phyloP scores from a whole-genome alignment of 2,113 vertebrate species.

The Mus musculus region DNA sequence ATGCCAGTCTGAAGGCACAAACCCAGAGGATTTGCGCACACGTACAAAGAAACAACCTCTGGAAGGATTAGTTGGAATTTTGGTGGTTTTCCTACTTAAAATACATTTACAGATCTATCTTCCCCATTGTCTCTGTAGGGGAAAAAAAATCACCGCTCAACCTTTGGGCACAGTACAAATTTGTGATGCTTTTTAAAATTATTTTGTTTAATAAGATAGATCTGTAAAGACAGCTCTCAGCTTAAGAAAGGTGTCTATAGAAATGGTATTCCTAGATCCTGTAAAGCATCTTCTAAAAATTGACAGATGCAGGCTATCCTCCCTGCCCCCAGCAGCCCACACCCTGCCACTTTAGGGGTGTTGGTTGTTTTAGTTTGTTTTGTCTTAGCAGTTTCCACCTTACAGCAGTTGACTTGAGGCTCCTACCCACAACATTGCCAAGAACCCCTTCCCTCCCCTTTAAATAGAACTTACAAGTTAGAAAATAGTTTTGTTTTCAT shows the following conservation, averaged over 20 bases:
- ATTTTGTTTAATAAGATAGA: constrained; percentile 88
- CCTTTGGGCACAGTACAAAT: constrained; percentile 94
- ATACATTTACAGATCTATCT: constrained; percentile 80
- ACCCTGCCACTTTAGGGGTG: constrained; percentile 81
- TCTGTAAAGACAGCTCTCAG: constrained; percentile 92
- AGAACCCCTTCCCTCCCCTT: constrained; percentile 77
- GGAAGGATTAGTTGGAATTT: constrained; percentile 57
- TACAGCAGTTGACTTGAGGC: constrained; percentile 81
- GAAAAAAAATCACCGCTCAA: constrained; percentile 91
- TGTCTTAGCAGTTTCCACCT: constrained; percentile 83
- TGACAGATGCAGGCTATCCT: constrained; percentile 74
- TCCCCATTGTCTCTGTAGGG: constrained; percentile 59
- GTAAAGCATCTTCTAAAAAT: constrained; percentile 89
- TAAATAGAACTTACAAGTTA: constrained; percentile 95
- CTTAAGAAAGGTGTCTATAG: constrained; percentile 90
- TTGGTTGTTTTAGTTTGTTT: constrained; percentile 60
- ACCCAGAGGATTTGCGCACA: constrained; percentile 47
- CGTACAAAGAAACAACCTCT: constrained; percentile 54
- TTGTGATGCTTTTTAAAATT: constrained; percentile 85
- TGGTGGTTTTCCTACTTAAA: constrained; percentile 79
- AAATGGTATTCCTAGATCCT: constrained; percentile 90
- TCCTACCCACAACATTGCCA: constrained; percentile 73
- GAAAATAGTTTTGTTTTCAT: constrained; percentile 92
- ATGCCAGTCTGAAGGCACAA: constrained; percentile 36
- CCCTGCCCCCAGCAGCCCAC: not conserved